phyloP scores from a whole-genome alignment of 2,113 vertebrate genomes.

The Aphyosemion australe region DNA sequence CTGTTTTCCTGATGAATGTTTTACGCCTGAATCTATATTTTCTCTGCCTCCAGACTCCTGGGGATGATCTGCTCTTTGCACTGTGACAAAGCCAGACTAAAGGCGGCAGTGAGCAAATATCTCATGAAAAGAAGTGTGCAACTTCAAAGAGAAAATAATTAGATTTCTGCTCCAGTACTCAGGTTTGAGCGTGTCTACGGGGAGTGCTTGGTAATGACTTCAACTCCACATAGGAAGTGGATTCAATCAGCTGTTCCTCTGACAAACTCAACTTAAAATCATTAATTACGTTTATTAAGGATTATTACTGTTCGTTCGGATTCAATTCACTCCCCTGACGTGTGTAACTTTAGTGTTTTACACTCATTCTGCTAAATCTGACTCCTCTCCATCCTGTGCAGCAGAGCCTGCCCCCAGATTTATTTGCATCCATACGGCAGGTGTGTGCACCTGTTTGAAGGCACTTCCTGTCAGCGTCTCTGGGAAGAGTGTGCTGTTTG shows the following conservation, averaged over 20 bases:
- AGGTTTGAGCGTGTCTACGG: not conserved
- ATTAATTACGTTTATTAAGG: not conserved
- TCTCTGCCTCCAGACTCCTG: slow-evolving; percentile 33
- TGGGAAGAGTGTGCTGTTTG: slow-evolving; percentile 7
- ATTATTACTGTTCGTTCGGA: not conserved
- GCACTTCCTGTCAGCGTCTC: not conserved
- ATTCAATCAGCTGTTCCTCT: not conserved
- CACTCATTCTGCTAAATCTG: not conserved
- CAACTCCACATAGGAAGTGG: not conserved
- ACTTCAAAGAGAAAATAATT: slow-evolving; percentile 47
- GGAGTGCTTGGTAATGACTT: not conserved
- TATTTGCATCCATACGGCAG: not conserved
- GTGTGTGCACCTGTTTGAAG: not conserved
- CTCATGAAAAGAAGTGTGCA: slow-evolving; percentile 43
- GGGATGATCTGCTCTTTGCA: slow-evolving; percentile 41
- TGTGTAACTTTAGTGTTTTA: slow-evolving; percentile 29
- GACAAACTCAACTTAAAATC: not conserved
- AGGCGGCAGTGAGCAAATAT: slow-evolving; percentile 34
- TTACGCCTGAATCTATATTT: slow-evolving; percentile 30
- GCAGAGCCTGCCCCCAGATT: not conserved
- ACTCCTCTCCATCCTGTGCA: not conserved
- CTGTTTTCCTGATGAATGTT: slow-evolving; percentile 16
- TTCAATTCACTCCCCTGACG: slow-evolving; percentile 2
- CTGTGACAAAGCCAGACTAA: slow-evolving; percentile 47
- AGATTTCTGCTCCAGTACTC: not conserved